Evolutionary conservation across 1,140 invertebrate genomes (phyloP).

Genomic region (Branchinecta lindahli): DNA sequence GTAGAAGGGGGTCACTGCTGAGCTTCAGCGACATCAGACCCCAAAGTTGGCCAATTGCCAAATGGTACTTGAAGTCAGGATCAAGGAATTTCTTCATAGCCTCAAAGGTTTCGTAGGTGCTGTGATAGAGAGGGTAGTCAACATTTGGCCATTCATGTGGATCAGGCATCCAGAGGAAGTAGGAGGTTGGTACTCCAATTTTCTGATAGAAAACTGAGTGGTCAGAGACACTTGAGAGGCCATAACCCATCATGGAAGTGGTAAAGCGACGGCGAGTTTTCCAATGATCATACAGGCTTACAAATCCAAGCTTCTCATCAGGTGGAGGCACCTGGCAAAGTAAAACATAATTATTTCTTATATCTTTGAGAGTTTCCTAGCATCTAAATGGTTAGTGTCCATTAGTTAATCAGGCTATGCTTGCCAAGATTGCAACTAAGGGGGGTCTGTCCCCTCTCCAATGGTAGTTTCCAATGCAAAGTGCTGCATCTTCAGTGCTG

Average conservation of each 20-base stretch:
- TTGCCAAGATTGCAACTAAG: too few relatives aligned
- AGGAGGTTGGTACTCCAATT: conserved; percentile 23
- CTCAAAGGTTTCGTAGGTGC: conserved; percentile 27
- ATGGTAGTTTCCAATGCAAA: too few relatives aligned
- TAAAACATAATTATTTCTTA: background rate
- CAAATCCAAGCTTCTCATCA: conserved; percentile 20
- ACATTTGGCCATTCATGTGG: conserved; percentile 21
- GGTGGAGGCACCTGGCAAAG: conserved; percentile 21
- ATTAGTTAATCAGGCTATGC: too few relatives aligned
- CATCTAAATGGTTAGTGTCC: too few relatives aligned
- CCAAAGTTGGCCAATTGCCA: conserved; percentile 22
- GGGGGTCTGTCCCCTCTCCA: too few relatives aligned
- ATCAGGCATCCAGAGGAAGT: conserved; percentile 22
- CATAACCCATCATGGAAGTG: conserved; percentile 21
- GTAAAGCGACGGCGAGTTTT: conserved; percentile 18
- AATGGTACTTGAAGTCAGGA: conserved; percentile 25
- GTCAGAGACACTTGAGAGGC: conserved; percentile 21
- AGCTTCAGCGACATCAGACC: conserved; percentile 20
- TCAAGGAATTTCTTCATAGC: conserved; percentile 27
- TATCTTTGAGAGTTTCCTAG: background rate
- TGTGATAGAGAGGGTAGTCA: conserved; percentile 29
- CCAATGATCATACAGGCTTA: conserved; percentile 23
- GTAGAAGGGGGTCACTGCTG: conserved; percentile 19
- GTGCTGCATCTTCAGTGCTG: too few relatives aligned
- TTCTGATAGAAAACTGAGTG: conserved; percentile 23